phyloP scores from a whole-genome alignment of 2,113 vertebrate species.

The Xyliphius kryptos region DNA sequence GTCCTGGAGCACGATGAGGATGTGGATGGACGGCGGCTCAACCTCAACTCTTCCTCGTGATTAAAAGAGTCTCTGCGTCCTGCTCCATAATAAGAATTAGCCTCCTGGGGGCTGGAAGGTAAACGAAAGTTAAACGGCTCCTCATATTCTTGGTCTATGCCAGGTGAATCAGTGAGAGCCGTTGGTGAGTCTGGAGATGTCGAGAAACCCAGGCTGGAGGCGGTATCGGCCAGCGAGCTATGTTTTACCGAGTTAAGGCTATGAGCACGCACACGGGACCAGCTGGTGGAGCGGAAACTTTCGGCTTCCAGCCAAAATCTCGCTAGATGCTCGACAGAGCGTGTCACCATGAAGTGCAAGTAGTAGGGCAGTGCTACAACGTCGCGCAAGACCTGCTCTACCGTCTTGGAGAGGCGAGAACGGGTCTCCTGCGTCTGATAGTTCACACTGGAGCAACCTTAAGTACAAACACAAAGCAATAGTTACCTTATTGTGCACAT shows the following conservation, averaged over 20 bases:
- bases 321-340: slow-evolving; percentile 82
- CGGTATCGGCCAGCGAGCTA: slow-evolving; percentile 86
- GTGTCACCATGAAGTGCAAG: slow-evolving; percentile 85
- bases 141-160: background rate
- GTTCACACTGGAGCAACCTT: slow-evolving; percentile 95
- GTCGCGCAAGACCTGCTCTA: slow-evolving; percentile 87
- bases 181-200: slow-evolving; percentile 35
- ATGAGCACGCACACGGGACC: slow-evolving; percentile 89
- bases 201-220: slow-evolving; percentile 46
- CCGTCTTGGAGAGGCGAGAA: slow-evolving; percentile 91
- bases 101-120: slow-evolving; percentile 40
- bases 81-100: slow-evolving; percentile 37
- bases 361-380: slow-evolving; percentile 84
- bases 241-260: slow-evolving; percentile 96
- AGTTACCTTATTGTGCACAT: too few relatives aligned
- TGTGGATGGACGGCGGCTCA: slow-evolving; percentile 49
- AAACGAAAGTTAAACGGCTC: slow-evolving; percentile 20
- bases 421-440: slow-evolving; percentile 88
- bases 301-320: slow-evolving; percentile 95
- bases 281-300: slow-evolving; percentile 86
- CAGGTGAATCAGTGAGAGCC: background rate
- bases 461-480: too few relatives aligned
- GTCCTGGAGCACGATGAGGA: slow-evolving; percentile 62
- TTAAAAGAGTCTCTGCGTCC: slow-evolving; percentile 38
- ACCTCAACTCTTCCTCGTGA: slow-evolving; percentile 46